These are phyloP conservation scores for Sebastes nivosus DNA, from an alignment of 2,797 vertebrate species.

Conservation along the genomic window DNA sequence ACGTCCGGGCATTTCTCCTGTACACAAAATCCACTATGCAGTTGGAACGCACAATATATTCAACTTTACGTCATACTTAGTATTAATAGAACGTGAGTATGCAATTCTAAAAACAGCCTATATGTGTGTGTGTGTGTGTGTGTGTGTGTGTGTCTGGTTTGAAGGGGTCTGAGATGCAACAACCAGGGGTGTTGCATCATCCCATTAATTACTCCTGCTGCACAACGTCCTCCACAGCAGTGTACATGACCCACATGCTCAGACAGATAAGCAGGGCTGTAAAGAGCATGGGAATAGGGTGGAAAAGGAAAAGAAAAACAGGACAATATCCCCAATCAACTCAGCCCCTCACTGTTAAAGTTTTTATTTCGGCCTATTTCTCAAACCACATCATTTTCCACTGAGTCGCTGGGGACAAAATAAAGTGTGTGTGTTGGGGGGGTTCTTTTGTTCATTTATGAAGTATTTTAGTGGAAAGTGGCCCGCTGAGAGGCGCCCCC, in stretches of 20 bases:
- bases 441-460: constrained; percentile 35
- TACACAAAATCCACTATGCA: background rate
- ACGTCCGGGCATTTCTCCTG: background rate
- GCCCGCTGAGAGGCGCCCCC: constrained; percentile 32
- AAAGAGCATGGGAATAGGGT: constrained; percentile 43
- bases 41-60: background rate
- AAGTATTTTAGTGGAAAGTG: constrained; percentile 41
- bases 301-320: constrained; percentile 1
- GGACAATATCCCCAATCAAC: constrained; percentile 38
- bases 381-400: constrained; percentile 26
- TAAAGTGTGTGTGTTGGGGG: background rate
- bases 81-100: background rate
- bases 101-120: background rate
- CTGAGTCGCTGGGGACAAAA: background rate
- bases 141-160: constrained; percentile 17
- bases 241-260: constrained; percentile 68
- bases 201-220: constrained; percentile 74
- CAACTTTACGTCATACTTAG: background rate
- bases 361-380: constrained; percentile 8
- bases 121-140: background rate
- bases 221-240: constrained; percentile 59
- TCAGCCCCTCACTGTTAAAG: constrained; percentile 19
- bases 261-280: constrained; percentile 43
- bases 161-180: constrained; percentile 44
- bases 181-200: constrained; percentile 69